These are phyloP conservation scores for Physeter macrocephalus DNA, from an alignment of 2,113 vertebrate species.

Conservation along the genomic window DNA sequence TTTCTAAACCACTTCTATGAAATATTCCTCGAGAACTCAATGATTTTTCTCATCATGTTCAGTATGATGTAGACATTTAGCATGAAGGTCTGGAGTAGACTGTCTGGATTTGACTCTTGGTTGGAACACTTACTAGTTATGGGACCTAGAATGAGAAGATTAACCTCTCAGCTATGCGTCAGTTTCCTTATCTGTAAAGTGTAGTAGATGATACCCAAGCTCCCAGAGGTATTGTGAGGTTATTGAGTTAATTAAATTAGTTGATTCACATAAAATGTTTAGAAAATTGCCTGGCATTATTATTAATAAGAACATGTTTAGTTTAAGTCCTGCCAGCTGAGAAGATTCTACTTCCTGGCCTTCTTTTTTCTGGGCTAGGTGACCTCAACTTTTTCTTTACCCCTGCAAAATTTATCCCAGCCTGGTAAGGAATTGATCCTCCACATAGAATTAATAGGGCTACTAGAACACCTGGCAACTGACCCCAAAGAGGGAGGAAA, in stretches of 20 bases:
- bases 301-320: conserved; percentile 21
- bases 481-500: background rate
- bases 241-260: conserved; percentile 19
- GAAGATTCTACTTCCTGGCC: background rate
- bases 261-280: conserved; percentile 22
- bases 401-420: background rate
- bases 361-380: background rate
- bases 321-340: background rate
- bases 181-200: background rate
- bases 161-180: background rate
- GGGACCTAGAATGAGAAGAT: background rate
- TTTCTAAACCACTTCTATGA: background rate
- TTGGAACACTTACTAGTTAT: background rate
- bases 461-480: background rate
- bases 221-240: background rate
- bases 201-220: background rate
- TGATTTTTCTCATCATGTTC: background rate
- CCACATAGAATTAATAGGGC: background rate
- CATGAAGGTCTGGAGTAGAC: background rate
- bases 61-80: background rate
- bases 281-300: background rate
- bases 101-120: background rate
- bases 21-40: background rate
- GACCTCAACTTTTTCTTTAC: conserved; percentile 8
- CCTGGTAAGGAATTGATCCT: background rate